Percentiles rank a stretch among this genome's conserved stretches.
Conservation (phyloP, 2,888 invertebrate species). For the Spisula solida region DNA sequence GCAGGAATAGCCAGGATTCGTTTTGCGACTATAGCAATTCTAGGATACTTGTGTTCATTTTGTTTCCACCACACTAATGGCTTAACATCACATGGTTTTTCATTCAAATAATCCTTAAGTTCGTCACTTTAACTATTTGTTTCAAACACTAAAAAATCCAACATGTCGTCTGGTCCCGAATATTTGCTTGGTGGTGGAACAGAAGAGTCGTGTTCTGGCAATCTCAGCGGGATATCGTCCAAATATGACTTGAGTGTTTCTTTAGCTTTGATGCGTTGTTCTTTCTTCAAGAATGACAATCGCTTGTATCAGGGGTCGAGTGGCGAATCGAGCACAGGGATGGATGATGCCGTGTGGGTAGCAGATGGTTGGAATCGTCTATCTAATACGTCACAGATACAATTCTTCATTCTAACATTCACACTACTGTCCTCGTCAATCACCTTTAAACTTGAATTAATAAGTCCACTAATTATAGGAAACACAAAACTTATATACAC, state of each 20-base stretch:
- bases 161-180: not conserved
- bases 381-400: not conserved
- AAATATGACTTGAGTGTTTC: not conserved
- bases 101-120: not conserved
- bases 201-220: not conserved
- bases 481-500: slow-evolving; percentile 15
- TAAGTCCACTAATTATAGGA: slow-evolving; percentile 15
- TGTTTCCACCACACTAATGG: slow-evolving; percentile 42
- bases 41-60: slow-evolving; percentile 28
- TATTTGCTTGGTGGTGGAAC: not conserved
- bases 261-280: not conserved
- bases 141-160: slow-evolving; percentile 5
- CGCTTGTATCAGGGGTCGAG: not conserved
- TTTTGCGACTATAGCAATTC: slow-evolving; percentile 34
- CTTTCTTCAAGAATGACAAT: not conserved
- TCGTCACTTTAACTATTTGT: slow-evolving; percentile 4
- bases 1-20: slow-evolving; percentile 36
- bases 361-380: not conserved
- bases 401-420: not conserved
- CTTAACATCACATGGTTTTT: slow-evolving; percentile 9
- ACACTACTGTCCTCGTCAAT: not conserved
- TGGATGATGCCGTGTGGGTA: not conserved
- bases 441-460: not conserved
- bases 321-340: not conserved
- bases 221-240: not conserved